Base-by-base conservation (phyloP, 2,797 vertebrate species). In the Chromobotia macracanthus region DNA sequence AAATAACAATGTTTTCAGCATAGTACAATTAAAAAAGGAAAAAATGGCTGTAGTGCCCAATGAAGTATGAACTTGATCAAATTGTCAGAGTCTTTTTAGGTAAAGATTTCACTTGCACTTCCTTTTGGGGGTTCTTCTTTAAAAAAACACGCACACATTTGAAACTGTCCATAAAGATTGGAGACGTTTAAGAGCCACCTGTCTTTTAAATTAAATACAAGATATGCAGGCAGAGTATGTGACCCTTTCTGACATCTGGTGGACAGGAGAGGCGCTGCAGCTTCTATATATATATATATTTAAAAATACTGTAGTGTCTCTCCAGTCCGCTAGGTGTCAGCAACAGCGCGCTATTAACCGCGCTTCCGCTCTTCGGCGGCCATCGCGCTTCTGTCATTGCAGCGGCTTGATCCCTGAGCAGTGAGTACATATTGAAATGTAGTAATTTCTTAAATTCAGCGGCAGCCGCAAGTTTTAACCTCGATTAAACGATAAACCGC, bases 311-410 rank as follows among this genome's bases (percentile, higher is more conserved):
- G 46, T 46, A 76, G 31, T 9, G 2, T 15, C 2, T 0, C 55
- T 78, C 76, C 76, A 1, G 41, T 51, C 74, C 81, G 53, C 70
- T 23, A 51, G 65, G 16, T 41, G 80, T 69, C 83, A 78, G 65
- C 68, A 9, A 1, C 13, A 2, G 55, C n/a, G 21, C 0, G 6
- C 31, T n/a, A n/a, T 12, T 35, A 66, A 61, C 53, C 1, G 19
- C 61, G 50, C 41, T 86, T 88, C 87, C 84, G 84, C 25, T 80
- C 72, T 72, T 71, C 25, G 65, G 73, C 67, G 50, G 74, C 68
- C 86, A 79, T 85, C 81, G 66, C 56, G 69, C 46, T 84, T 68
- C 56, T 70, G 70, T 79, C 63, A 84, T 80, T 79, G 72, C 69
- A 48, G 70, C 69, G 48, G 68, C 65, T 84, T 69, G 58, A 67